Base-by-base conservation (phyloP, 2,797 vertebrate genomes). In the Melanogrammus aeglefinus region DNA sequence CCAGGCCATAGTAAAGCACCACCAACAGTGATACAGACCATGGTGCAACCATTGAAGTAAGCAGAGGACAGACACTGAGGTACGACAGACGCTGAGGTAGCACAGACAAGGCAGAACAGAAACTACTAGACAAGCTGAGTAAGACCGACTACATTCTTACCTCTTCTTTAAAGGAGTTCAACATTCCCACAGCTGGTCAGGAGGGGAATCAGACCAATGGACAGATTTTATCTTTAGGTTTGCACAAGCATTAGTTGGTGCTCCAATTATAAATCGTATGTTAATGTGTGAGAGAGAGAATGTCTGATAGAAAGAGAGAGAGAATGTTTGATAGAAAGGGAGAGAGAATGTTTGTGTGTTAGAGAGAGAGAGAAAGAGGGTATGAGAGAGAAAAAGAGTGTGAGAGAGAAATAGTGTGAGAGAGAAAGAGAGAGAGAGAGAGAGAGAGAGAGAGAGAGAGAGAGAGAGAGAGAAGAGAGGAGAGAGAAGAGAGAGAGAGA, bases 41-140 rank as follows among this genome's bases (percentile, higher is more conserved):
- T 27, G 63, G n/a, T 69, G 63, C 27, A 24, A n/a, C 21, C 21
- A 63, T 9, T 2, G 57, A 2, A 77, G 80, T 84, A 86, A 90
- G 84, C 83, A 86, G 71, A 38, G 73, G 24, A 18, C 29, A 81
- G 78, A 82, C 79, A 90, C 90, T 92, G 91, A 93, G 83, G 79
- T 89, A 88, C 91, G 90, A 90, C 72, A 82, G 78, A 82, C 79
- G 91, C 90, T 92, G 91, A 93, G 83, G 79, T 89, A 88, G 91
- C 90, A 90, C 72, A 83, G 63, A 76, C 14, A 0, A 84, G 79
- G 77, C 81, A 90, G 86, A 91, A 91, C 76, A 85, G 88, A 90
- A 92, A 91, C 87, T 83, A 88, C 78, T 8, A 33, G 79, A 76
- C 24, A 74, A 80, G 69, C 77, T 66, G 66, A 80, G 47, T 27